A percentile compares a stretch with the other conserved stretches of the same genome.
These are phyloP conservation scores for Chroicocephalus ridibundus DNA, from an alignment of 2,113 vertebrate species.

Conservation along the genomic window DNA sequence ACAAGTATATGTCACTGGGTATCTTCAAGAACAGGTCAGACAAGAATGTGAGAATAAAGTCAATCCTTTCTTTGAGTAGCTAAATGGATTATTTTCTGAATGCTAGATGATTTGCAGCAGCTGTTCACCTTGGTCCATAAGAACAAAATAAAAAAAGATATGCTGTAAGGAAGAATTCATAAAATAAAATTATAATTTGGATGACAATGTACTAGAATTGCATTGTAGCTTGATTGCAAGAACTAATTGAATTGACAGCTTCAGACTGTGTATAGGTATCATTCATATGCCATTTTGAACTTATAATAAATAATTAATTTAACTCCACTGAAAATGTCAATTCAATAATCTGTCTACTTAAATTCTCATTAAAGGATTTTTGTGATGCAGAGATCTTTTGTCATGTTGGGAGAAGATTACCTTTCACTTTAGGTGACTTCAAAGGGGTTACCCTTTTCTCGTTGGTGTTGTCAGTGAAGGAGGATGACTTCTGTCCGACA, in stretches of 20 bases:
- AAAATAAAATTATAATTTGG: not conserved
- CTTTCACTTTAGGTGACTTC: not conserved
- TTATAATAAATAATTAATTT: not conserved
- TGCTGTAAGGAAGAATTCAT: not conserved
- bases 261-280: not conserved
- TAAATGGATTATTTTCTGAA: not conserved
- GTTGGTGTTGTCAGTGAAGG: not conserved
- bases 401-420: not conserved
- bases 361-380: not conserved
- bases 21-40: not conserved
- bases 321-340: not conserved
- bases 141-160: not conserved
- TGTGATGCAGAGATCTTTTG: not conserved
- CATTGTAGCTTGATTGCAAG: not conserved
- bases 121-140: not conserved
- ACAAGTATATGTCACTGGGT: not conserved
- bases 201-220: not conserved
- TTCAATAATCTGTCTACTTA: not conserved
- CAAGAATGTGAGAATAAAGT: not conserved
- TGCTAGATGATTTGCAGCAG: not conserved
- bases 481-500: not conserved
- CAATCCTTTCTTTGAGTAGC: not conserved
- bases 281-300: not conserved
- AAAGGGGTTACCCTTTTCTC: not conserved
- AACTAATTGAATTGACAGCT: not conserved